Base-by-base conservation (phyloP, 2,888 invertebrate species). In the Sinohyriopsis cumingii region DNA sequence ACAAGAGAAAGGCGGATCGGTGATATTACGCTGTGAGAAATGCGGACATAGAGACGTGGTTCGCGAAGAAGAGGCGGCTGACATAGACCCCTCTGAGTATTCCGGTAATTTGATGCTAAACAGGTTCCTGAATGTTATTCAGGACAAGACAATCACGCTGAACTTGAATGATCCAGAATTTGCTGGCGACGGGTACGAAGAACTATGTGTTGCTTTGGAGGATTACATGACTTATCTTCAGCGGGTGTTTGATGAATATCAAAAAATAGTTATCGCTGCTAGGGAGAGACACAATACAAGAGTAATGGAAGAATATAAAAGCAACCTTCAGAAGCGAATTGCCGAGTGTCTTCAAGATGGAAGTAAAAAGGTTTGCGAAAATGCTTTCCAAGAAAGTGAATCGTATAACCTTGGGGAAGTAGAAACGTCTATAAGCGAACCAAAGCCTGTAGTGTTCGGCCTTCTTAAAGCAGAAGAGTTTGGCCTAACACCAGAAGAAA, bases 51-150 rank as follows among this genome's bases (percentile, higher is more conserved):
- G 73, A 61, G 78, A 77, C 54, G 70, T 75, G 1, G 65, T 77
- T 4, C 54, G 71, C 0, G 67, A 73, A 55, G 76, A 73, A 61
- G 59, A 69, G 25, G 74, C 72, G 18, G 66, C 63, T 20, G 67
- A 75, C 18, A 45, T 73, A 15, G 69, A 76, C 19, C 69, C 72
- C 25, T 63, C 73, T n/a, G 71, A 67, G 64, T 78, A 71, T 71
- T 60, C 66, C n/a, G 78, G 79, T 19, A 77, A 80, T 62, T 55
- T 79, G 1, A 75, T 81, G 68, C 73, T 73, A 63, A 79, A 79
- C 62, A 55, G 75, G 25, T 81, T 80, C 65, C 57, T 77, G 63
- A 65, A 75, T 71, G 76, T 75, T 59, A 55, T 22, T 20, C 19
- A 65, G 6, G 24, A 25, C 20, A 25, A 61, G 20, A 61, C 28